Evolutionary conservation across 2,797 vertebrate genomes (phyloP).

Genomic region (Chelon auratus): DNA sequence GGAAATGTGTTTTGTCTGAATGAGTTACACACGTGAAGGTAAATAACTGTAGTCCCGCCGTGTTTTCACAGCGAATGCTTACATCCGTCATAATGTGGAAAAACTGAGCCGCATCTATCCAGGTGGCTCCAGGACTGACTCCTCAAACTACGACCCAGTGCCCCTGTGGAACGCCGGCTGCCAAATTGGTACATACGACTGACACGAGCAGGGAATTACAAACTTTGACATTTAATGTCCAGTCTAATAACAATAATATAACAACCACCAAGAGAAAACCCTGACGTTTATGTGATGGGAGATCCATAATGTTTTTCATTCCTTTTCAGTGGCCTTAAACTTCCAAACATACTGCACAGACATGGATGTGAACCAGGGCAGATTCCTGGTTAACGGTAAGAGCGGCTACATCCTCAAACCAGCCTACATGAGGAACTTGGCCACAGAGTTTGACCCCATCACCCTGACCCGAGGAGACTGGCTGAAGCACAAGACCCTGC

Average conservation of each 20-base stretch:
- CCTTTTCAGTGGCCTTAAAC: conserved; percentile 92
- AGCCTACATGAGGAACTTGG: conserved; percentile 85
- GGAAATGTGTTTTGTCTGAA: neutral
- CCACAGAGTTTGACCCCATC: conserved; percentile 89
- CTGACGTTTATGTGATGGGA: neutral
- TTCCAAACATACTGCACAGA: conserved; percentile 91
- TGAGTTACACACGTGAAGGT: neutral
- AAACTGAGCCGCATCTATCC: conserved; percentile 96
- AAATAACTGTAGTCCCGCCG: neutral
- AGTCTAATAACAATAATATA: neutral
- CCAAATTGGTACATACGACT: conserved; percentile 78
- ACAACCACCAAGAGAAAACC: neutral
- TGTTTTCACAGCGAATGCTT: conserved; percentile 82
- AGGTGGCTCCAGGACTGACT: conserved; percentile 90
- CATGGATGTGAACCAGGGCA: conserved; percentile 94
- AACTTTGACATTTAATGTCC: too few relatives aligned
- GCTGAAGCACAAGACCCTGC: conserved; percentile 88
- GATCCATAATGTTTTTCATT: neutral
- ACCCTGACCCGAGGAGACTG: conserved; percentile 89
- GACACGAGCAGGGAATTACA: neutral
- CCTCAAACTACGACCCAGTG: conserved; percentile 94
- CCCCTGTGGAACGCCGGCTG: conserved; percentile 95
- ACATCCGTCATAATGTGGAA: conserved; percentile 87
- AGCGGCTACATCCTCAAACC: conserved; percentile 96
- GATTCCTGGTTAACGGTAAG: conserved; percentile 90